Evolutionary conservation across 2,113 vertebrate genomes (phyloP).

Genomic region (Erythrocebus patas): DNA sequence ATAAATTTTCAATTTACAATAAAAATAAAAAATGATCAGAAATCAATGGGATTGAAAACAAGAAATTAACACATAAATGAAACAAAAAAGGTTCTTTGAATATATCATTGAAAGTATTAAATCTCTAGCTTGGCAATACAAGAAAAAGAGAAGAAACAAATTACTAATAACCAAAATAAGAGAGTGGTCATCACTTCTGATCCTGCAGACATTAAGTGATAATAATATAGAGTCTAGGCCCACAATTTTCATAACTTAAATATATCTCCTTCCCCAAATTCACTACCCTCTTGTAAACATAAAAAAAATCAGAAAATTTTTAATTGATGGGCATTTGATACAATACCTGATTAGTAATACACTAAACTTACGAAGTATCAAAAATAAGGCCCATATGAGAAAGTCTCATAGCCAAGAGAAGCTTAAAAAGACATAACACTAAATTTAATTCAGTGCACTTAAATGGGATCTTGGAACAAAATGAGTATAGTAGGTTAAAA

Average conservation of each 20-base stretch:
- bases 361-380: background rate
- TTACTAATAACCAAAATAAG: background rate
- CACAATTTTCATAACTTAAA: background rate
- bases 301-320: background rate
- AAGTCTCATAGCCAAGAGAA: background rate
- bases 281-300: background rate
- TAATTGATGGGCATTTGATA: background rate
- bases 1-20: background rate
- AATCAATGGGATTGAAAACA: background rate
- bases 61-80: background rate
- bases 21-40: background rate
- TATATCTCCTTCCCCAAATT: background rate
- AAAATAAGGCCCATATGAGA: background rate
- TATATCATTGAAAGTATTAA: background rate
- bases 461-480: background rate
- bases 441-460: background rate
- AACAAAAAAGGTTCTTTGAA: background rate
- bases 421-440: background rate
- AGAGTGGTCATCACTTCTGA: background rate
- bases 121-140: background rate
- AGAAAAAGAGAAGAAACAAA: background rate
- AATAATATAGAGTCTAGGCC: background rate
- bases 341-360: background rate
- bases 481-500: background rate
- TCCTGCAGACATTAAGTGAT: background rate